phyloP scores from a whole-genome alignment of 1,140 invertebrate species.

The Drosophila murphyi region DNA sequence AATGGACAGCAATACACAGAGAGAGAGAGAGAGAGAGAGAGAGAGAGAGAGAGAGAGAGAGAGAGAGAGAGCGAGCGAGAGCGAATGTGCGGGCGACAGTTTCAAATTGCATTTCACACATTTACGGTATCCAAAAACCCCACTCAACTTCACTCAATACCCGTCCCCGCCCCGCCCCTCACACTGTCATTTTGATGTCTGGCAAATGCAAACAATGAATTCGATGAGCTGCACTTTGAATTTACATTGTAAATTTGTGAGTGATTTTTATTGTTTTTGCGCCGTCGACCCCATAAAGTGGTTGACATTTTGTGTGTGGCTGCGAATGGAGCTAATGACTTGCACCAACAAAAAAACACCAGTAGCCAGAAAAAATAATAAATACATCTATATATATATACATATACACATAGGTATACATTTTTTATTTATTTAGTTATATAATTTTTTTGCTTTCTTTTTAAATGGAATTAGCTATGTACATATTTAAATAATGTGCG shows the following conservation, averaged over 20 bases:
- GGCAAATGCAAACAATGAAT: slow-evolving; percentile 45
- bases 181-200: slow-evolving; percentile 40
- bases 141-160: not conserved
- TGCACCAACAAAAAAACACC: slow-evolving; percentile 18
- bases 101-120: slow-evolving; percentile 77
- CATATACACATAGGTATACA: not conserved
- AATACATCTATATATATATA: not conserved
- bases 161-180: not conserved
- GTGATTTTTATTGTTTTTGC: slow-evolving; percentile 62
- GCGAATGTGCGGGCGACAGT: slow-evolving; percentile 37
- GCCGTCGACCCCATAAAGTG: slow-evolving; percentile 37
- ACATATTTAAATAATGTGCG: slow-evolving; percentile 14
- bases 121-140: slow-evolving; percentile 33
- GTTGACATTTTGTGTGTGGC: slow-evolving; percentile 40
- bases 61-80: not conserved
- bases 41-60: too few species aligned
- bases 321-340: slow-evolving; percentile 54
- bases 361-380: not conserved
- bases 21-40: too few species aligned
- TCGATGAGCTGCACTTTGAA: slow-evolving; percentile 40
- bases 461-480: slow-evolving; percentile 22
- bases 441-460: slow-evolving; percentile 32
- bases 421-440: slow-evolving; percentile 12
- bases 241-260: slow-evolving; percentile 66
- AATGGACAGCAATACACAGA: slow-evolving; percentile 4